Conservation (phyloP, 2,113 vertebrate species). For the Sturnus vulgaris region DNA sequence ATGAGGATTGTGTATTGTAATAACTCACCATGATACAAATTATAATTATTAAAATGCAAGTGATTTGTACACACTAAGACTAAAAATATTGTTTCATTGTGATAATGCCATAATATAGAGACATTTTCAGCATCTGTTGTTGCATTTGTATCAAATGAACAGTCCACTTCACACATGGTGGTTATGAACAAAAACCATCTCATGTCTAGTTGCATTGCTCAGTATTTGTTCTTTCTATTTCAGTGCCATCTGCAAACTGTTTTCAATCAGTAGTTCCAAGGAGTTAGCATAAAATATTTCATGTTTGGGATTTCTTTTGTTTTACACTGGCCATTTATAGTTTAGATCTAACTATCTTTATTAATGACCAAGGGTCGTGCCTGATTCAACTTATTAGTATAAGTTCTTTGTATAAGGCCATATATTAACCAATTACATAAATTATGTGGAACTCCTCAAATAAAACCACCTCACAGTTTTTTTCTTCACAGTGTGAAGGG, state of each 20-base stretch:
- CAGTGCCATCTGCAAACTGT: not conserved
- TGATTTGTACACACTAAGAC: not conserved
- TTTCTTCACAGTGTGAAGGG: not conserved
- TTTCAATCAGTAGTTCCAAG: not conserved
- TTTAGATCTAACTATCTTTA: not conserved
- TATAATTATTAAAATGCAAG: not conserved
- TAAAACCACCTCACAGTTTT: too few species aligned
- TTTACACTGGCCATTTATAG: not conserved
- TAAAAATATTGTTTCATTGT: not conserved
- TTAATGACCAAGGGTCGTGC: not conserved
- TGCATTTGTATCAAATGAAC: not conserved
- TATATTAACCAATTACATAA: not conserved
- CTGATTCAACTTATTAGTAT: accelerated
- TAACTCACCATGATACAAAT: not conserved
- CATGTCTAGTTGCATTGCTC: not conserved
- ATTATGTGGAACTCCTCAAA: not conserved
- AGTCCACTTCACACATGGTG: not conserved
- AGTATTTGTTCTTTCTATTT: not conserved
- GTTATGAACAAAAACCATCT: not conserved
- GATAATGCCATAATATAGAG: not conserved
- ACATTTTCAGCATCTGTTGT: not conserved
- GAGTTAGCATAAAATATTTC: not conserved
- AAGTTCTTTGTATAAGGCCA: not conserved
- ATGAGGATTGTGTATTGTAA: not conserved
- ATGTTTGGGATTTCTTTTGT: not conserved